Evolutionary conservation across 2,113 vertebrate genomes (phyloP).

Genomic region (Apeltes quadracus): DNA sequence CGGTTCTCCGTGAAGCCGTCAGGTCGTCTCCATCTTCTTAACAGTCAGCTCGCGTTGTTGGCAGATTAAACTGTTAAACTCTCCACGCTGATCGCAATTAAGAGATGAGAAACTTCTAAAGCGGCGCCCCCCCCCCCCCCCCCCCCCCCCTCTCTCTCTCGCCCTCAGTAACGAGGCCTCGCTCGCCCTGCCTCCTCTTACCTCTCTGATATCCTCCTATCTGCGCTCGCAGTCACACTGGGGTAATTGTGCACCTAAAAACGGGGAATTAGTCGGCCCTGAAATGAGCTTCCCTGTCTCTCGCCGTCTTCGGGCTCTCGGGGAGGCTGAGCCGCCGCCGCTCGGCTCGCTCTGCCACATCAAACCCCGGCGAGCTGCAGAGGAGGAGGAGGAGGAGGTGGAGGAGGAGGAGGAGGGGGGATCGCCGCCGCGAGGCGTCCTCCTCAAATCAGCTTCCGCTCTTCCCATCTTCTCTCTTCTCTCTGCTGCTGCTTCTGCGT

Average conservation of each 20-base stretch:
- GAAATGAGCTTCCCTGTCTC: constrained; percentile 76
- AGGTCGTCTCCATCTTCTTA: background rate
- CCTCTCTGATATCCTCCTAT: constrained; percentile 61
- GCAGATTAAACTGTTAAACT: constrained; percentile 54
- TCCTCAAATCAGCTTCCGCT: constrained; percentile 69
- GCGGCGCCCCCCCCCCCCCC: background rate
- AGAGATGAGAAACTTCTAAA: constrained; percentile 52
- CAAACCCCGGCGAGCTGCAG: constrained; percentile 54
- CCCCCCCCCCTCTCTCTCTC: background rate
- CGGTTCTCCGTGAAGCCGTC: background rate
- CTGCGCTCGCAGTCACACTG: constrained; percentile 72
- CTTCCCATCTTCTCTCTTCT: constrained; percentile 42
- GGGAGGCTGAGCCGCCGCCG: constrained; percentile 37
- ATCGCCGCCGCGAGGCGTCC: constrained; percentile 59
- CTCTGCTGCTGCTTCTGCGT: constrained; percentile 45
- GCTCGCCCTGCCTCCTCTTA: constrained; percentile 41
- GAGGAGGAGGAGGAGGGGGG: constrained; percentile 44
- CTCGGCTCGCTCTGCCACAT: constrained; percentile 63
- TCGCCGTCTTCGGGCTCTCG: constrained; percentile 33
- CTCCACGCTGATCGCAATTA: constrained; percentile 59
- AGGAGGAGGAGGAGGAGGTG: constrained; percentile 47
- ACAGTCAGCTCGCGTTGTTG: background rate
- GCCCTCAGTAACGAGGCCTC: constrained; percentile 42
- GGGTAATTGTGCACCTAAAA: constrained; percentile 80
- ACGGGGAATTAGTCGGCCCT: constrained; percentile 81